phyloP scores from a whole-genome alignment of 2,113 vertebrate species.

The Chunga burmeisteri region DNA sequence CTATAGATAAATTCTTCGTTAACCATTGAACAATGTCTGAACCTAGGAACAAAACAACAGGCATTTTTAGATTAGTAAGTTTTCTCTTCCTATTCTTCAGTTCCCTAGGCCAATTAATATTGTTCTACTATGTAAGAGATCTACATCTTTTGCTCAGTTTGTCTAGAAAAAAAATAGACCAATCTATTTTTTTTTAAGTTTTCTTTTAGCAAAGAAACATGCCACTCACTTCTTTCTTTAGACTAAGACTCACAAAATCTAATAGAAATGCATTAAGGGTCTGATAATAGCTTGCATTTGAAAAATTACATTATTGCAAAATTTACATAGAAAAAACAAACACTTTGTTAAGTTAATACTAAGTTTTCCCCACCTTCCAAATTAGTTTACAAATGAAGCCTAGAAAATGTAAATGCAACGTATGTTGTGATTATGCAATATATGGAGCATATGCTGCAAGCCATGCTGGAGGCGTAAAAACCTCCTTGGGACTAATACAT shows the following conservation, averaged over 20 bases:
- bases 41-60: constrained; percentile 78
- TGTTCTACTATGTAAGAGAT: neutral
- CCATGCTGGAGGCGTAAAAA: neutral
- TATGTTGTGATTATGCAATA: neutral
- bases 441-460: neutral
- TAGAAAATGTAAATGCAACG: neutral
- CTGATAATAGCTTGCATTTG: neutral
- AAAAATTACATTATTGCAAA: neutral
- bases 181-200: neutral
- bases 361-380: neutral
- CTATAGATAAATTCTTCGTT: constrained; percentile 94
- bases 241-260: neutral
- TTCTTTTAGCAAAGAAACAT: neutral
- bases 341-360: neutral
- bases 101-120: neutral
- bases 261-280: neutral
- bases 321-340: neutral
- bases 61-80: neutral
- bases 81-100: neutral
- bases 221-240: neutral
- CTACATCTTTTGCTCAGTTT: neutral
- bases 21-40: constrained; percentile 98
- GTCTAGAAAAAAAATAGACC: neutral
- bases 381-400: neutral
- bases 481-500: neutral